A percentile compares a stretch with the other conserved stretches of the same genome.
These are phyloP conservation scores for Chaitophorus viminalis DNA, from an alignment of 2,888 invertebrate species.

Conservation along the genomic window DNA sequence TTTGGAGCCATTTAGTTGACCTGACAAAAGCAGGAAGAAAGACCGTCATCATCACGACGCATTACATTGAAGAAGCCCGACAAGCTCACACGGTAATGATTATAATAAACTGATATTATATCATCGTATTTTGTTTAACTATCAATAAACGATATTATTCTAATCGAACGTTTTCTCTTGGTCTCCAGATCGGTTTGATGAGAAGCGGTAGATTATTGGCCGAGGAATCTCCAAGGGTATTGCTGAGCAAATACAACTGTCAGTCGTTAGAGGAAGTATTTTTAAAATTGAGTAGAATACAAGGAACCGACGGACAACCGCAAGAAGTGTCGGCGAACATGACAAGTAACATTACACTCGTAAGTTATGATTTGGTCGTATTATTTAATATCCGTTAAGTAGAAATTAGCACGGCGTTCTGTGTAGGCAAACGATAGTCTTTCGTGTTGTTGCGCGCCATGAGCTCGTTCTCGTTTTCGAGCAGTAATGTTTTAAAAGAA, in stretches of 20 bases:
- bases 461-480: too few species aligned
- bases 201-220: conserved; percentile 89
- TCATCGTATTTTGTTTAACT: background rate
- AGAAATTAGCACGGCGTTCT: conserved; percentile 6
- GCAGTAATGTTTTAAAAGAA: too few species aligned
- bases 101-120: background rate
- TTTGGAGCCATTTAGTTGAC: conserved; percentile 92
- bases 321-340: conserved; percentile 70
- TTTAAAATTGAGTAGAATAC: conserved; percentile 85
- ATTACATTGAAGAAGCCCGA: conserved; percentile 95
- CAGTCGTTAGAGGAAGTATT: conserved; percentile 91
- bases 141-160: background rate
- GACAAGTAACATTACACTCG: conserved; percentile 80
- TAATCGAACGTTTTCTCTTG: background rate
- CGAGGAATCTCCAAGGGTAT: conserved; percentile 86
- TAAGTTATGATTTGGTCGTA: conserved; percentile 65
- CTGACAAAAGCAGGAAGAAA: conserved; percentile 83
- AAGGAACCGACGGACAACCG: conserved; percentile 68
- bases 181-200: conserved; percentile 88
- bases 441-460: background rate
- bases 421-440: conserved; percentile 4
- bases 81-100: conserved; percentile 83
- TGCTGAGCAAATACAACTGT: conserved; percentile 85
- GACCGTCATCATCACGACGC: conserved; percentile 91
- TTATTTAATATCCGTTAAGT: background rate